Conservation (phyloP, 2,113 vertebrate genomes). For the Oxyura jamaicensis region DNA sequence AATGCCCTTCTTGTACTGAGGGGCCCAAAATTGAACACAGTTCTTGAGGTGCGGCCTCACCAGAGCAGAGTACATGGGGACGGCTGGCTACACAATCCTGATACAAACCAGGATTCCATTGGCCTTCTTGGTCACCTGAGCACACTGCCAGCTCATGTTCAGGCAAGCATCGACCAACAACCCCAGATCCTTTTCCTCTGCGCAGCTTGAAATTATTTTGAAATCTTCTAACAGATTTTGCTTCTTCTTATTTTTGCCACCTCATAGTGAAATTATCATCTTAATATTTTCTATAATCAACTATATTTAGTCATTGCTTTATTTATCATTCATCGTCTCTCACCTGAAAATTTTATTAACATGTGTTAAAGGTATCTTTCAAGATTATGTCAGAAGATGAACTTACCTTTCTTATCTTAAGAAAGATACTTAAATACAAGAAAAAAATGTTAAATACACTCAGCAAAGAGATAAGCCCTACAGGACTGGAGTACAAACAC, state of each 20-base stretch:
- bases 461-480: neutral
- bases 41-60: no score
- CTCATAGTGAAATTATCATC: neutral
- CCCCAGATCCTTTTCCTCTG: no score
- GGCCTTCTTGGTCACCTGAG: no score
- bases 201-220: neutral
- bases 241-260: neutral
- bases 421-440: neutral
- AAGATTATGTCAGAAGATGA: neutral
- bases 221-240: neutral
- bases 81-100: no score
- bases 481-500: neutral
- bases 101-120: no score
- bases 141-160: no score
- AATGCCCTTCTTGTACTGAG: no score
- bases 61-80: no score
- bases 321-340: neutral
- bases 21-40: no score
- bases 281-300: neutral
- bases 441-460: neutral
- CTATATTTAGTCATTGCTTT: neutral
- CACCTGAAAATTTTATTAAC: neutral
- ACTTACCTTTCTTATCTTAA: no score
- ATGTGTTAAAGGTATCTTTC: neutral
- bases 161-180: no score